Conservation (phyloP, 2,113 vertebrate genomes). For the Echinops telfairi region DNA sequence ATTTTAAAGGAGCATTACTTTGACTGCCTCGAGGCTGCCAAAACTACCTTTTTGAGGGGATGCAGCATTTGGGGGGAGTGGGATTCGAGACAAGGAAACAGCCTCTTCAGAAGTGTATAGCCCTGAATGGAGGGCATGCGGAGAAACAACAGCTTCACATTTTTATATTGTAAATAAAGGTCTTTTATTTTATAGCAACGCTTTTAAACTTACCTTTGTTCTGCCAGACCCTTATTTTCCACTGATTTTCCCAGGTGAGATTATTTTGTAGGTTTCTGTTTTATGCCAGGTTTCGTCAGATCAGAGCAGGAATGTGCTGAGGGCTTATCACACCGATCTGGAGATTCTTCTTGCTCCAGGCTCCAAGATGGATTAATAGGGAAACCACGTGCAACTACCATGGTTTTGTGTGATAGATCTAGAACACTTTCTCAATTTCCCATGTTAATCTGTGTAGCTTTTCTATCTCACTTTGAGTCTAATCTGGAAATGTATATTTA, state of each 20-base stretch:
- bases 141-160: too few relatives aligned
- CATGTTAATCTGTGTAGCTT: not conserved
- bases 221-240: not conserved
- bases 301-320: not conserved
- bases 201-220: not conserved
- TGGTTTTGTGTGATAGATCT: not conserved
- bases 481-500: conserved; percentile 30
- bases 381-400: not conserved
- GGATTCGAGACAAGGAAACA: too few relatives aligned
- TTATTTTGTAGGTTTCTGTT: conserved; percentile 21
- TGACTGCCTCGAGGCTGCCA: too few relatives aligned
- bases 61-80: too few relatives aligned
- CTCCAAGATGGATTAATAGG: not conserved
- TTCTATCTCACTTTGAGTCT: not conserved
- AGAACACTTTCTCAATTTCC: conserved; percentile 8
- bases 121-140: too few relatives aligned
- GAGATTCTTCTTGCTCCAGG: not conserved
- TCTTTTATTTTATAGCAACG: too few relatives aligned
- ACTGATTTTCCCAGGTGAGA: not conserved
- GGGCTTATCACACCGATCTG: not conserved
- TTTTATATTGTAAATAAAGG: too few relatives aligned
- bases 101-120: too few relatives aligned
- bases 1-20: too few relatives aligned
- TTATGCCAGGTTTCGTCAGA: not conserved
- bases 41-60: too few relatives aligned